Base-by-base conservation (phyloP, 2,113 vertebrate species). In the Gymnogyps californianus region DNA sequence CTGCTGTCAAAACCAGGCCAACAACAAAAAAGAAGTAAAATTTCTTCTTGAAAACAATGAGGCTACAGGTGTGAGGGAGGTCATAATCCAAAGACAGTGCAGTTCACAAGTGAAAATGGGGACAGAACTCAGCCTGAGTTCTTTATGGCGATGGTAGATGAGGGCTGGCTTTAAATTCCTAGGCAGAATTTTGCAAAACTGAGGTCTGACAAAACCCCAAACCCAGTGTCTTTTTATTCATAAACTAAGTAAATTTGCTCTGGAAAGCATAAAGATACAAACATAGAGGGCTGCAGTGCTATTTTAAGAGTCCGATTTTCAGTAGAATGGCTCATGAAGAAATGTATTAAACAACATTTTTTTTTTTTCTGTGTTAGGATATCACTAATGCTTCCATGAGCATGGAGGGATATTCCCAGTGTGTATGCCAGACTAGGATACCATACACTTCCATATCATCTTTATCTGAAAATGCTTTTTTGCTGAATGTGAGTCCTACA, bases 41-140 rank as follows among this genome's bases (percentile, higher is more conserved):
- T 87, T 81, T 95, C 0, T 1, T 94, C 94, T 87, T 96, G 96
- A 94, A 97, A 97, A 96, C 92, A 96, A 87, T 92, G 83, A 95
- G 84, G 72, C 87, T 95, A 95, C 80, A 94, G 92, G 87, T 92
- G 80, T 91, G 93, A 94, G 89, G 81, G 85, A 96, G 95, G 94
- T 96, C 95, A 92, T 82, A 78, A 93, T 89, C 96, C 82, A 93
- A 95, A 97, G 91, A 84, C 89, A 84, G 59, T 87, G 77, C 52
- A 82, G 90, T 84, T 95, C 95, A 76, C 83, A 87, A 83, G 74
- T 59, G 36, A 95, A 97, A 96, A 97, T 9, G 86, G 66, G 94
- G 92, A 90, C 94, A 96, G 92, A 97, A 95, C 92, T 97, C 96
- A 96, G 95, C 92, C 96, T 97, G 95, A 82, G 92, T 29, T 92